These are phyloP conservation scores for Sigmodon hispidus DNA, from an alignment of 2,113 vertebrate genomes.

Conservation along the genomic window DNA sequence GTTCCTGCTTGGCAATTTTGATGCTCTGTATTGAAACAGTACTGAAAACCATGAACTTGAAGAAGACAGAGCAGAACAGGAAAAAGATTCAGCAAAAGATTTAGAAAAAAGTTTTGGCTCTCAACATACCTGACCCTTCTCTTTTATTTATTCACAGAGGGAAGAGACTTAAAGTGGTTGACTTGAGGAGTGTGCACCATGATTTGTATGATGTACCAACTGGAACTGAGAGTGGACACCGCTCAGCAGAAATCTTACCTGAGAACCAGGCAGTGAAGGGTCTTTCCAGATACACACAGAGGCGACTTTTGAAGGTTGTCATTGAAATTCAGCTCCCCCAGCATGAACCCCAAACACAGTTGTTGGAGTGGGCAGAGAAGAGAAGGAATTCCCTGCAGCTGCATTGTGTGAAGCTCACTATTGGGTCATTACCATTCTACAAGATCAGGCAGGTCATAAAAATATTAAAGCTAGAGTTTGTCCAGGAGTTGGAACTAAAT, in stretches of 20 bases:
- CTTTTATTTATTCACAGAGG: neutral
- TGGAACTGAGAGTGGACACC: too few species aligned
- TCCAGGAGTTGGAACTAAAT: neutral
- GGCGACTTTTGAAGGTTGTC: neutral
- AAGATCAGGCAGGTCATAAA: neutral
- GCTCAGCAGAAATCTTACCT: neutral
- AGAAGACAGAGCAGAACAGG: neutral
- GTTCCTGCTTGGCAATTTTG: neutral
- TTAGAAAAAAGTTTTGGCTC: neutral
- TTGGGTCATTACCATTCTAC: neutral
- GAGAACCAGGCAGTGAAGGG: neutral
- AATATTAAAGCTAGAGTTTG: neutral
- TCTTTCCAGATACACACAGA: accelerated
- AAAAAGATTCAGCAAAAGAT: neutral
- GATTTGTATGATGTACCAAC: neutral
- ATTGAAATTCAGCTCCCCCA: neutral
- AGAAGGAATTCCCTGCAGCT: neutral
- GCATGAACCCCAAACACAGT: accelerated
- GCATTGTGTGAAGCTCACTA: neutral
- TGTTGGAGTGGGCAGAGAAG: neutral
- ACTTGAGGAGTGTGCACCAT: neutral
- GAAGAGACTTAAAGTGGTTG: neutral
- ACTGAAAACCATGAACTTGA: neutral
- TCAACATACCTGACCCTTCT: too few species aligned
- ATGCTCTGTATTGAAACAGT: neutral